phyloP scores from a whole-genome alignment of 92 coral and sea anemone genomes.

The Epizoanthus illoricatus region DNA sequence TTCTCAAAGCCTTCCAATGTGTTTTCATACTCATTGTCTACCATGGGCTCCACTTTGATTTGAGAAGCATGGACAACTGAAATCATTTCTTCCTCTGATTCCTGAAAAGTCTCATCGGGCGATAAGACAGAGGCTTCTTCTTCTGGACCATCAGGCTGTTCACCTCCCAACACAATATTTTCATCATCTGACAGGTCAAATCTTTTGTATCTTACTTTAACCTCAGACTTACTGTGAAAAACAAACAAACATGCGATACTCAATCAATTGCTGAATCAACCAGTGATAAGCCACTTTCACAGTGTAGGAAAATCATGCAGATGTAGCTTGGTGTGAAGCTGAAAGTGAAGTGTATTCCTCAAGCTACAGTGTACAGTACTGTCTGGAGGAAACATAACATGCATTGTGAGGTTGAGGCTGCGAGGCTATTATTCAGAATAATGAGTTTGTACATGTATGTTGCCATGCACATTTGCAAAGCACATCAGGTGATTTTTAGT shows the following conservation, averaged over 20 bases:
- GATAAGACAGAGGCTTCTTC: neutral
- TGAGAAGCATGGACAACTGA: conserved; percentile 37
- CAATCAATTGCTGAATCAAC: too few species aligned
- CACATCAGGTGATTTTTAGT: too few species aligned
- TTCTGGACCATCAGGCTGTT: neutral
- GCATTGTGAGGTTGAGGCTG: too few species aligned
- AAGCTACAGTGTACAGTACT: too few species aligned
- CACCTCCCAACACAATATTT: conserved; percentile 8
- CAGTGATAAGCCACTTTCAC: too few species aligned
- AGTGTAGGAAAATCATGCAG: neutral
- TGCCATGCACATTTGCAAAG: too few species aligned
- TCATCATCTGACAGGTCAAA: conserved; percentile 13
- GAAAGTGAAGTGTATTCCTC: too few species aligned
- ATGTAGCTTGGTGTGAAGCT: neutral
- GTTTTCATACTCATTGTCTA: conserved; percentile 22
- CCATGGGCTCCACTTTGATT: conserved; percentile 25
- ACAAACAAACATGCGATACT: neutral
- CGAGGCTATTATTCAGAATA: too few species aligned
- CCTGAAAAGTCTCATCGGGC: conserved; percentile 17
- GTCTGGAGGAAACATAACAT: too few species aligned
- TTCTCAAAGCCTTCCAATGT: conserved; percentile 33
- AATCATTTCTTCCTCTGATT: conserved; percentile 24
- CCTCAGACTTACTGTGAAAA: conserved; percentile 27
- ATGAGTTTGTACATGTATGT: too few species aligned
- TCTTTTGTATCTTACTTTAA: conserved; percentile 25